Evolutionary conservation across 2,113 vertebrate genomes (phyloP).

Genomic region (Aix galericulata): DNA sequence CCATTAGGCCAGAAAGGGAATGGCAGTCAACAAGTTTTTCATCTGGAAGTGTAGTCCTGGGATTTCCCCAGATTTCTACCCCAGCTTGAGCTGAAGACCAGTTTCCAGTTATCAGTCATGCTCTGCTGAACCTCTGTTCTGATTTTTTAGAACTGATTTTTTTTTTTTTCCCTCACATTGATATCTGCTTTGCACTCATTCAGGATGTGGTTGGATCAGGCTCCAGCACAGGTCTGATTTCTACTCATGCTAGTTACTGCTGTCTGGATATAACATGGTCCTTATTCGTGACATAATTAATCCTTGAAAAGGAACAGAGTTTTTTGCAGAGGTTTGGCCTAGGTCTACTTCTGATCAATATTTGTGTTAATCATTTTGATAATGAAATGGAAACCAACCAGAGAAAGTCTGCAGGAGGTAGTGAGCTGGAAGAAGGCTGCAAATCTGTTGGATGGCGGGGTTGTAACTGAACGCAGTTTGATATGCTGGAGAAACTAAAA

Average conservation of each 20-base stretch:
- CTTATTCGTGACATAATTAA: not conserved
- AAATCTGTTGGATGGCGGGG: not conserved
- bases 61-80: conserved; percentile 30
- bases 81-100: not conserved
- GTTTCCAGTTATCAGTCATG: not conserved
- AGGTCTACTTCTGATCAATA: not conserved
- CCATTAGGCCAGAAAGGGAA: conserved; percentile 55
- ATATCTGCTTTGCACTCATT: not conserved
- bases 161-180: not conserved
- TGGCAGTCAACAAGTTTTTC: conserved; percentile 51
- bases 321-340: not conserved
- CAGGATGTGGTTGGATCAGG: not conserved
- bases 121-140: not conserved
- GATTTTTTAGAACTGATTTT: conserved; percentile 19
- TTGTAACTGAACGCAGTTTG: not conserved
- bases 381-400: not conserved
- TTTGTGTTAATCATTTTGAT: not conserved
- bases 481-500: not conserved
- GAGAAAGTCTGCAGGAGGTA: not conserved
- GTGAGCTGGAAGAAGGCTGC: not conserved
- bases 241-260: not conserved
- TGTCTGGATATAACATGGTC: not conserved
- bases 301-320: not conserved
- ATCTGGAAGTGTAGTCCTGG: conserved; percentile 23
- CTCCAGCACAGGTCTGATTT: not conserved